Base-by-base conservation (phyloP, 2,113 vertebrate genomes). In the Glaucidium brasilianum region DNA sequence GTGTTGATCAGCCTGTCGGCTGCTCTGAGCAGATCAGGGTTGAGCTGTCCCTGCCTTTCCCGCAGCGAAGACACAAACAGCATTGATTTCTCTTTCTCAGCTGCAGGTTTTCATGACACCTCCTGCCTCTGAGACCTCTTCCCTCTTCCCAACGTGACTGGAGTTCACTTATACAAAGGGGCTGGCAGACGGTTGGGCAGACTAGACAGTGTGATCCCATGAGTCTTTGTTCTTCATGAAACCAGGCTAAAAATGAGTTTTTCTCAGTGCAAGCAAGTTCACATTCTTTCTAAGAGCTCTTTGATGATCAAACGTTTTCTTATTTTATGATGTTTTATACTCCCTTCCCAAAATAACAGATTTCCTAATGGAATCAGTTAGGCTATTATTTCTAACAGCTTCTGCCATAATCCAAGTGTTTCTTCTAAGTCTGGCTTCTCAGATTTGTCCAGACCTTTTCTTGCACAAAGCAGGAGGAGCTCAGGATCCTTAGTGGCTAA, bases 251-350 rank as follows among this genome's bases (percentile, higher is more conserved):
- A 96, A 85, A 79, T 90, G 64, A 88, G 23, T 66, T 95, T 96
- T 78, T 39, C 85, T 93, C 71, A 58, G 82, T 82, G 74, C 53
- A 64, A 81, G 60, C 43, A 91, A 93, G 90, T 96, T 96, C 94
- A 92, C 66, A 17, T 88, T 72, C 62, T 91, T 95, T 83, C 55
- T 82, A 80, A 85, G 74, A 27, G 50, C 53, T 79, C 82, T 94
- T 96, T 97, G 93, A 96, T 92, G 92, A 96, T 96, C 92, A 96
- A 95, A 92, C 62, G 3, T 63, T 94, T 93, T 69, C 88, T 90
- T 94, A 53, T 85, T 90, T 90, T 72, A 69, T 88, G 63, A 91
- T 83, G 58, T 37, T 93, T 85, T 83, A 55, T 69, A 39, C 20
- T 83, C 34, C 32, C 12, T 83, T 93, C 81, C 74, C 39, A 71